A percentile compares a stretch with the other conserved stretches of the same genome.
These are phyloP conservation scores for Patella pellucida DNA, from an alignment of 2,888 invertebrate genomes.

Conservation along the genomic window DNA sequence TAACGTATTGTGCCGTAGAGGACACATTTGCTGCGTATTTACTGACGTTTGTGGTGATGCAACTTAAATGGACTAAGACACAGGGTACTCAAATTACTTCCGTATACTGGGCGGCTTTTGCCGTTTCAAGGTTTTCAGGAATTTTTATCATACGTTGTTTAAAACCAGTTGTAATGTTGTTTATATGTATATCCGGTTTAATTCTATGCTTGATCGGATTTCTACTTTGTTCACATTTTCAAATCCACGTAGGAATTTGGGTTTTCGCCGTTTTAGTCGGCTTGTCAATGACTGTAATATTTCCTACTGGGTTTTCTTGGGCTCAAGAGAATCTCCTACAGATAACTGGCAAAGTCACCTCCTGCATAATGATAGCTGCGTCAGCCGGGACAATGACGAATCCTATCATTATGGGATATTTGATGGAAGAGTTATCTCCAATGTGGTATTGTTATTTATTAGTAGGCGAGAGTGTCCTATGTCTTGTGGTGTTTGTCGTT, in stretches of 20 bases:
- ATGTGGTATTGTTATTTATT: slow-evolving; percentile 65
- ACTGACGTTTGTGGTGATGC: slow-evolving; percentile 63
- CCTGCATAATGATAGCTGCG: slow-evolving; percentile 66
- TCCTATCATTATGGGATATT: slow-evolving; percentile 62
- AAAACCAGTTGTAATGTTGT: slow-evolving; percentile 59
- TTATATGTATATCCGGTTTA: slow-evolving; percentile 16
- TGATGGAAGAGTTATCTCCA: slow-evolving; percentile 61
- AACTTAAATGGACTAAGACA: slow-evolving; percentile 58
- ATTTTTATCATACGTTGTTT: slow-evolving; percentile 66
- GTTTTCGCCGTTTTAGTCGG: slow-evolving; percentile 63
- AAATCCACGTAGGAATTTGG: slow-evolving; percentile 45
- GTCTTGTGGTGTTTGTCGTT: slow-evolving; percentile 46
- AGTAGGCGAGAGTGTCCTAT: slow-evolving; percentile 45
- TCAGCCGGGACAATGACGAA: slow-evolving; percentile 68
- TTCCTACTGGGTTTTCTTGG: slow-evolving; percentile 70
- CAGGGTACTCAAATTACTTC: slow-evolving; percentile 65
- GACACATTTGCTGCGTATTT: slow-evolving; percentile 68
- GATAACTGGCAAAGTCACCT: slow-evolving; percentile 67
- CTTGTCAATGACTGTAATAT: slow-evolving; percentile 68
- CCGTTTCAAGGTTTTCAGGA: slow-evolving; percentile 65
- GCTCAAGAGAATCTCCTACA: slow-evolving; percentile 65
- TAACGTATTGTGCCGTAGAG: slow-evolving; percentile 69
- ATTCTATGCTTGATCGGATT: slow-evolving; percentile 43
- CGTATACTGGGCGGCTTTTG: slow-evolving; percentile 70
- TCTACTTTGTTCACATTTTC: slow-evolving; percentile 38